Conservation (phyloP, 2,888 invertebrate genomes). For the Hymenopus coronatus region DNA sequence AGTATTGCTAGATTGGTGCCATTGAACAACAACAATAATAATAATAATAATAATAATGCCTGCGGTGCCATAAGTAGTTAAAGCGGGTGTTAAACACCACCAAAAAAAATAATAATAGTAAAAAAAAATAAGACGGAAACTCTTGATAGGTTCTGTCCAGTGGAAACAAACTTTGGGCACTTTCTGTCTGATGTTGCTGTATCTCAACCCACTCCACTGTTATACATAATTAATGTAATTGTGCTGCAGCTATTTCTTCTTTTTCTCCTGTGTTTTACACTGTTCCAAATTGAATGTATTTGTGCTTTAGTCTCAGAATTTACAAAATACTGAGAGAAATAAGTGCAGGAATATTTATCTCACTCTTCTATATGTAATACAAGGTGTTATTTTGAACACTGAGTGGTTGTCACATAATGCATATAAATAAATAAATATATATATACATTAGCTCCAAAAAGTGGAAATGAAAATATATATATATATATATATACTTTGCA, state of each 20-base stretch:
- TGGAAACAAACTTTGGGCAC: background rate
- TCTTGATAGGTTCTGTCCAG: background rate
- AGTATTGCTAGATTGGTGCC: background rate
- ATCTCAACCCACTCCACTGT: background rate
- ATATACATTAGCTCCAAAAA: background rate
- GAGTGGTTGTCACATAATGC: background rate
- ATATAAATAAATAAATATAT: conserved; percentile 19
- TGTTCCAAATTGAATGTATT: conserved; percentile 5
- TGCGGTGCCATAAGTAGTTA: too few species aligned
- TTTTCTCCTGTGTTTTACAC: conserved; percentile 8
- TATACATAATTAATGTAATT: background rate
- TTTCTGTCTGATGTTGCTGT: background rate
- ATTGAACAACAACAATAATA: background rate
- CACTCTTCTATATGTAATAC: conserved; percentile 14
- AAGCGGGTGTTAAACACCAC: too few species aligned
- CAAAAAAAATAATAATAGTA: too few species aligned
- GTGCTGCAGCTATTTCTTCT: conserved; percentile 5
- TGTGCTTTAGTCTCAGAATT: conserved; percentile 2
- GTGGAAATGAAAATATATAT: background rate
- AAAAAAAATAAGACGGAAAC: background rate
- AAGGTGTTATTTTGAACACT: conserved; percentile 14
- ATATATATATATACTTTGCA: conserved; percentile 25
- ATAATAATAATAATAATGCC: too few species aligned
- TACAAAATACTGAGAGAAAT: background rate
- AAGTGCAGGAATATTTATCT: background rate